Percentiles rank a stretch among this genome's conserved stretches.
Evolutionary conservation across 2,888 invertebrate species (phyloP).

Genomic region (Tenthredo distinguenda): DNA sequence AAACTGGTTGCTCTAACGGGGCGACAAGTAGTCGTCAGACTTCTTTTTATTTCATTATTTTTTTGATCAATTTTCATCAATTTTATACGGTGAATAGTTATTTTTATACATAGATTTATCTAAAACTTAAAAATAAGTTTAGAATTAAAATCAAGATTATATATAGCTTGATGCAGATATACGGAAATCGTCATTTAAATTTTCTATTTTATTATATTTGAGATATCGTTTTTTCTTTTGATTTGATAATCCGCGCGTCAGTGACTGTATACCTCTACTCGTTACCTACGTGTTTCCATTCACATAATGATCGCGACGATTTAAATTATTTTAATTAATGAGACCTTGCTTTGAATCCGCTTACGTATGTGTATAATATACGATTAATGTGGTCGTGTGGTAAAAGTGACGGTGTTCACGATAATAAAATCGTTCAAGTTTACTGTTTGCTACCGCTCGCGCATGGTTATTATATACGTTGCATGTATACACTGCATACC

Average conservation of each 20-base stretch:
- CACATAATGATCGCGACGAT: not conserved
- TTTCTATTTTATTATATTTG: not conserved
- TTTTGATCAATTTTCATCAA: not conserved
- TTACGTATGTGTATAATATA: not conserved
- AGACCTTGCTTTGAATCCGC: slow-evolving; percentile 26
- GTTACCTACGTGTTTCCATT: not conserved
- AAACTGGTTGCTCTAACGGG: slow-evolving; percentile 19
- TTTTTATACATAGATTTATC: too few species aligned
- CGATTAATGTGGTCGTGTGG: slow-evolving; percentile 21
- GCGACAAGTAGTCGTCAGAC: not conserved
- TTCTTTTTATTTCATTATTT: not conserved
- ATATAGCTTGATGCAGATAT: too few species aligned
- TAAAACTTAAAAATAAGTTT: too few species aligned
- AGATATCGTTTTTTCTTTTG: not conserved
- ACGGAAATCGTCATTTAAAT: too few species aligned
- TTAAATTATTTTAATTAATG: slow-evolving; percentile 34
- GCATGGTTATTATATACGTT: not conserved
- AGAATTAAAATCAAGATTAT: too few species aligned
- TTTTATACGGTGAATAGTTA: not conserved
- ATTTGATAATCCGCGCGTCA: not conserved
- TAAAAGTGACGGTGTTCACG: slow-evolving; percentile 29
- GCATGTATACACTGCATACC: not conserved
- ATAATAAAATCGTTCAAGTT: slow-evolving; percentile 29
- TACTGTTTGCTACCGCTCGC: not conserved
- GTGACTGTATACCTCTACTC: not conserved